A percentile compares a stretch with the other conserved stretches of the same genome.
Conservation (phyloP, 2,797 vertebrate species). For the Ciconia nigra region DNA sequence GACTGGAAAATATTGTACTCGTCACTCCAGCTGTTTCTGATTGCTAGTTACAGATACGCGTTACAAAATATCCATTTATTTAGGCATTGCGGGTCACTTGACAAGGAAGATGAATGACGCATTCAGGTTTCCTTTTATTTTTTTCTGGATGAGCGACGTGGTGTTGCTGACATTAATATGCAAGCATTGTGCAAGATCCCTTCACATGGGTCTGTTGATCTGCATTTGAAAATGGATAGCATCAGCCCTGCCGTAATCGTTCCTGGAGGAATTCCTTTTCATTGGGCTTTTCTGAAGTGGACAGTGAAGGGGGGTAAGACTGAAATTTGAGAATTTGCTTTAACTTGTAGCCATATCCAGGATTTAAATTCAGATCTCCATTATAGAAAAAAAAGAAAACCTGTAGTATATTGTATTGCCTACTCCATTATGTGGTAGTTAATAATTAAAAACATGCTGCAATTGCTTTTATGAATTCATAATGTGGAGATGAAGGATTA, state of each 20-base stretch:
- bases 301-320: background rate
- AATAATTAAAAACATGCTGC: conserved; percentile 53
- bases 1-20: background rate
- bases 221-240: background rate
- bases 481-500: conserved; percentile 22
- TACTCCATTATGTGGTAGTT: conserved; percentile 13
- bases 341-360: background rate
- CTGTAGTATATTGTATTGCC: background rate
- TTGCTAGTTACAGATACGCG: background rate
- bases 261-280: background rate
- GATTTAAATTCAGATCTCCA: background rate
- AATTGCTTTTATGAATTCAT: conserved; percentile 17
- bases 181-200: background rate
- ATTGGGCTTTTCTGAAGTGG: background rate
- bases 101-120: background rate
- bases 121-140: background rate
- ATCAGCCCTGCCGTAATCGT: background rate
- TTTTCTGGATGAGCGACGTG: background rate
- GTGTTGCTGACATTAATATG: background rate
- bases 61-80: conserved; percentile 4
- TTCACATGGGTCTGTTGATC: background rate
- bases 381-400: background rate
- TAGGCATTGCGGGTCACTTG: background rate
- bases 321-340: background rate
- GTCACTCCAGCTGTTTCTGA: background rate